Evolutionary conservation across 2,888 invertebrate genomes (phyloP).

Genomic region (Dicycla oo): DNA sequence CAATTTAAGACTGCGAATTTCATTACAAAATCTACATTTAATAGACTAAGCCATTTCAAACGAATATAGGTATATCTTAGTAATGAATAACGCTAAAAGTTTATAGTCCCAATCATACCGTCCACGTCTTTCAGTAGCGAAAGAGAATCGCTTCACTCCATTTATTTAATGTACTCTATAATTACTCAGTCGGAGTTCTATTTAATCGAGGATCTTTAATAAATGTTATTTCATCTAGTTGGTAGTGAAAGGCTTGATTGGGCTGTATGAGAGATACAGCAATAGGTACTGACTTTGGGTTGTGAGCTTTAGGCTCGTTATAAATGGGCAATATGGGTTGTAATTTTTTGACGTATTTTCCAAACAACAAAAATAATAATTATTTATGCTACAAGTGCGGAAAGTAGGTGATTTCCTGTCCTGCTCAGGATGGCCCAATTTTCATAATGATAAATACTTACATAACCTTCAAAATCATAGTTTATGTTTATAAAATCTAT

Average conservation of each 20-base stretch:
- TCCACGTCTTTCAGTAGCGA: constrained; percentile 16
- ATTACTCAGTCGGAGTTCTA: constrained; percentile 37
- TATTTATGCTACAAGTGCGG: too few species aligned
- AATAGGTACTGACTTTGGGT: neutral
- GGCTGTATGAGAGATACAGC: neutral
- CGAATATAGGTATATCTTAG: constrained; percentile 9
- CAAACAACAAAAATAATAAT: neutral
- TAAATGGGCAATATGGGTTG: neutral
- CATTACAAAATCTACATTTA: neutral
- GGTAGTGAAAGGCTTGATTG: constrained; percentile 6
- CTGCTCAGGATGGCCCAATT: too few species aligned
- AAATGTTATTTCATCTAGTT: constrained; percentile 46
- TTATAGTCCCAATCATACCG: constrained; percentile 37
- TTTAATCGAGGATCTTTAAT: constrained; percentile 43
- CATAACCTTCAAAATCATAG: too few species aligned
- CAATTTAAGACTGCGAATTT: neutral
- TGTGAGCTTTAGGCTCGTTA: neutral
- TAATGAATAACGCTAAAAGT: constrained; percentile 52
- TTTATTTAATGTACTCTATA: constrained; percentile 53
- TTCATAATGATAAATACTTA: too few species aligned
- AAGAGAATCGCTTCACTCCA: constrained; percentile 44
- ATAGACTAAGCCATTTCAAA: constrained; percentile 1
- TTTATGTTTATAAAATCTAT: too few species aligned
- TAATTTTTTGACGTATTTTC: neutral
- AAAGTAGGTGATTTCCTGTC: too few species aligned